Base-by-base conservation (phyloP, 2,113 vertebrate genomes). In the Cryptotis parvus region DNA sequence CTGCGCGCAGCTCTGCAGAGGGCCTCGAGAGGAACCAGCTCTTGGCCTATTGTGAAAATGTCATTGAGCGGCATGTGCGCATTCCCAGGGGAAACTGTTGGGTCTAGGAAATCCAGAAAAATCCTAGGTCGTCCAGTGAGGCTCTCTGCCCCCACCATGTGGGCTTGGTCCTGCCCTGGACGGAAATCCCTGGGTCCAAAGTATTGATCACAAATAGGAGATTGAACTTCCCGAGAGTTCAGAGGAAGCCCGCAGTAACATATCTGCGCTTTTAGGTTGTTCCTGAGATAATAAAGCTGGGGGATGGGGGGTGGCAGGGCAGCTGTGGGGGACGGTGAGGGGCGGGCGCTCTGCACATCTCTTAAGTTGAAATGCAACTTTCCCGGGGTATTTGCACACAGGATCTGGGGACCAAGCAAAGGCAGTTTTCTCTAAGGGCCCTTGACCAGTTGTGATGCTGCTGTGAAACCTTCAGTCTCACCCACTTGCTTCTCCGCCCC, bases 111-210 rank as follows among this genome's bases (percentile, higher is more conserved):
- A 86, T 35, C 22, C 76, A 83, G 70, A 73, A n/a, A 86, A 86
- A 65, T 91, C 55, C 49, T 29, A 37, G 15, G 1, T n/a, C 77
- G 18, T 88, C 31, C 8, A 20, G 16, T 61, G 6, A 69, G 70
- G 41, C 37, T 88, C 52, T 39, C 24, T 27, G 0, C 10, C 20
- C n/a, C 61, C 66, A 24, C 29, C 39, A 2, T 20, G 9, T 6
- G 4, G 9, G 20, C 31, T 86, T 81, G 37, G 24, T 82, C 80
- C 26, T 91, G 6, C 29, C 43, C n/a, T 63, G 29, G 29, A 58
- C 33, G 85, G 86, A 94, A 87, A 93, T 86, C 26, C 8, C 33
- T 63, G 33, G 52, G 24, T 93, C 69, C 90, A 74, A 88, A 88
- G 73, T 66, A 82, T 52, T 93, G 35, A 27, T 29, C 41, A 87